phyloP scores from a whole-genome alignment of 2,113 vertebrate species.

The Pteruthius melanotis region DNA sequence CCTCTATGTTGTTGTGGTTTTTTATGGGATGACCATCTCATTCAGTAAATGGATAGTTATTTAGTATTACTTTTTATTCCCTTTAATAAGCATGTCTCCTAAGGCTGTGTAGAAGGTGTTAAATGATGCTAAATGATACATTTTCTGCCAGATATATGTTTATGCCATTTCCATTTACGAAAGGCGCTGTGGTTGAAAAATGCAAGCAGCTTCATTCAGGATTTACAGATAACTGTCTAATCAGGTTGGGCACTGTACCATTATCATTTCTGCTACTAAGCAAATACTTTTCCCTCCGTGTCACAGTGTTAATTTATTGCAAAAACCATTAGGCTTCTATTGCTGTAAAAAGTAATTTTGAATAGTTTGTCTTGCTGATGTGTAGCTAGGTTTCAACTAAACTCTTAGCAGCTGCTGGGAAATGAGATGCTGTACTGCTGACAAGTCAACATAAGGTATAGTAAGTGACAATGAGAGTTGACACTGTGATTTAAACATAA shows the following conservation, averaged over 20 bases:
- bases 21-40: neutral
- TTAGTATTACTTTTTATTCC: neutral
- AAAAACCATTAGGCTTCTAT: constrained; percentile 15
- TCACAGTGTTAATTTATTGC: neutral
- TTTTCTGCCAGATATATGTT: neutral
- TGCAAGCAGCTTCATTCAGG: neutral
- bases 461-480: neutral
- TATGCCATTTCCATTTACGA: neutral
- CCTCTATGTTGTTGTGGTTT: neutral
- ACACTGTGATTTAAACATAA: neutral
- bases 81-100: neutral
- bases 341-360: constrained; percentile 1
- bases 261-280: neutral
- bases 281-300: neutral
- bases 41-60: neutral
- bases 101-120: neutral
- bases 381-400: neutral
- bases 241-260: neutral
- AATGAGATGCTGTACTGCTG: neutral
- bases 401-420: constrained; percentile 10
- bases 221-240: neutral
- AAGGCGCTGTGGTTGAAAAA: neutral
- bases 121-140: neutral
- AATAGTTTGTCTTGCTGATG: neutral
- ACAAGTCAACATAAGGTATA: constrained; percentile 9